phyloP scores from a whole-genome alignment of 2,113 vertebrate species.

The Sarotherodon lohbergeri region DNA sequence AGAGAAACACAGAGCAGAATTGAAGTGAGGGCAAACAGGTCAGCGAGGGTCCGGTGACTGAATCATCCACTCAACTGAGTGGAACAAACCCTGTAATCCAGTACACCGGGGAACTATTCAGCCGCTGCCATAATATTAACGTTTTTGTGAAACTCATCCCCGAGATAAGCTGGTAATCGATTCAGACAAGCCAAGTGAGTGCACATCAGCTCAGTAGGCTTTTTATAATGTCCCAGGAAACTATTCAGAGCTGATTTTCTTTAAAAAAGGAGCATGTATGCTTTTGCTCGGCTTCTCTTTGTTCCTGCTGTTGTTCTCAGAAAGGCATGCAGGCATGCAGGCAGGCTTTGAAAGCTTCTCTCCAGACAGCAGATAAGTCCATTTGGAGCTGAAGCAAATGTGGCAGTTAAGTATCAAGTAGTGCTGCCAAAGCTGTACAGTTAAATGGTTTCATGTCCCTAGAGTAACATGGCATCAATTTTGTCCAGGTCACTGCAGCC shows the following conservation, averaged over 20 bases:
- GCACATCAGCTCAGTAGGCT: neutral
- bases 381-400: conserved; percentile 24
- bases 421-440: neutral
- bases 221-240: conserved; percentile 13
- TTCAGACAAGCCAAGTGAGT: conserved; percentile 10
- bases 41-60: conserved; percentile 61
- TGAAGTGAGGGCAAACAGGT: conserved; percentile 14
- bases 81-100: conserved; percentile 37
- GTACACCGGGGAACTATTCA: conserved; percentile 4
- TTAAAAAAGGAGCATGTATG: neutral
- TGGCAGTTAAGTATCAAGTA: conserved; percentile 25
- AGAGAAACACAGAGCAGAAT: conserved; percentile 7
- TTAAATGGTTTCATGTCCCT: conserved; percentile 26
- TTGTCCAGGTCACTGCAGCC: conserved; percentile 54
- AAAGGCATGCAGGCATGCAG: neutral
- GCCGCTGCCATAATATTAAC: conserved; percentile 8
- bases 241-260: neutral
- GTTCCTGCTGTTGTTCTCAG: neutral
- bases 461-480: conserved; percentile 23
- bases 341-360: neutral
- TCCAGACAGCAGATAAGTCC: conserved; percentile 2
- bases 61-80: conserved; percentile 59
- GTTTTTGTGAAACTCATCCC: conserved; percentile 10
- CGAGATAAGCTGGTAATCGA: conserved; percentile 18
- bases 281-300: neutral